Percentiles rank a stretch among this genome's conserved stretches.
Conservation (phyloP, 2,113 vertebrate genomes). For the Dicrurus megarhynchus region DNA sequence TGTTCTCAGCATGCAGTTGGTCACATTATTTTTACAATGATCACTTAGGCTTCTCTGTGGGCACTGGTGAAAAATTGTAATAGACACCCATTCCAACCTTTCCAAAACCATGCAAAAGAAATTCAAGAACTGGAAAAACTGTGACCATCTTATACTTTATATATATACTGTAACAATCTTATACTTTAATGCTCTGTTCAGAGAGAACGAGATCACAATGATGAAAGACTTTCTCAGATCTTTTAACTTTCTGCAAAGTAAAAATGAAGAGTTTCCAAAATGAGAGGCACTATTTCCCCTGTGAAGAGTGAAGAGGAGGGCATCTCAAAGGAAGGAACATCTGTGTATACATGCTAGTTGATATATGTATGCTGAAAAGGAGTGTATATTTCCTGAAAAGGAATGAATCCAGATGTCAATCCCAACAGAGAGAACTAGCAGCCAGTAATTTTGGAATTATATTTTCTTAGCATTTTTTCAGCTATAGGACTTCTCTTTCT, state of each 20-base stretch:
- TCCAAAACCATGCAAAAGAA: background rate
- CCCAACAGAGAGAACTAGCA: background rate
- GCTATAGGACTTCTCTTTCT: background rate
- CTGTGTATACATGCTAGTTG: background rate
- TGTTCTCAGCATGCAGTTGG: background rate
- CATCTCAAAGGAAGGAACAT: background rate
- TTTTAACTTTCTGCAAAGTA: background rate
- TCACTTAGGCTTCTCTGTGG: background rate
- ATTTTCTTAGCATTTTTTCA: background rate
- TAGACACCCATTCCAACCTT: background rate
- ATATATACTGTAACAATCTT: too few relatives aligned
- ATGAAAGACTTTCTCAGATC: background rate
- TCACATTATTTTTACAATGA: background rate
- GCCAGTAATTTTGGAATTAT: background rate
- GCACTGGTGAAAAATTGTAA: background rate
- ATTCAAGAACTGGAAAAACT: background rate
- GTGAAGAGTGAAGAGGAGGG: background rate
- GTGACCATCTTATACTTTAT: too few relatives aligned
- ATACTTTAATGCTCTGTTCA: background rate
- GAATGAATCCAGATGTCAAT: background rate
- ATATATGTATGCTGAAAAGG: background rate
- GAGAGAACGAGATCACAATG: background rate
- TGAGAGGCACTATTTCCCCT: background rate
- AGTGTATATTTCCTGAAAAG: background rate
- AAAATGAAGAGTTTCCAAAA: background rate